Percentiles rank a stretch among this genome's conserved stretches.
phyloP scores from a whole-genome alignment of 92 coral and sea anemone genomes.

The Ricordea florida region DNA sequence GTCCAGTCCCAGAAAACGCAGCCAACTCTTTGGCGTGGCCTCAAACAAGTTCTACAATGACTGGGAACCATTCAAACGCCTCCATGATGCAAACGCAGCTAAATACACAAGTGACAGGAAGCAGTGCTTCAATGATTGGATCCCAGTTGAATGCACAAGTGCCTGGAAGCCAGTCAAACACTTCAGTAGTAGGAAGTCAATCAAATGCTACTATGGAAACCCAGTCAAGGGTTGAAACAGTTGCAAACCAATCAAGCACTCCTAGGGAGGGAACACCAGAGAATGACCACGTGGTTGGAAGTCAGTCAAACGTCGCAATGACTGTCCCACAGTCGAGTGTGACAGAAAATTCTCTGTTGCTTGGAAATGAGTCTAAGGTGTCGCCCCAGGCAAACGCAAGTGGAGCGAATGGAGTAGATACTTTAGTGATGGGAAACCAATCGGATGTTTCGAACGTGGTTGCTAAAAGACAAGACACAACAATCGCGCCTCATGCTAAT shows the following conservation, averaged over 20 bases:
- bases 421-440: no score
- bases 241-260: neutral
- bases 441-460: no score
- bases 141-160: no score
- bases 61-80: constrained; percentile 7
- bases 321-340: neutral
- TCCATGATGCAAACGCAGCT: neutral
- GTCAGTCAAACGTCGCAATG: neutral
- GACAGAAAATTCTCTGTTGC: no score
- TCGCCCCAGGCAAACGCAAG: no score
- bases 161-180: no score
- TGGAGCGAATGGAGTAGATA: no score
- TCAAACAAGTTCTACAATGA: neutral
- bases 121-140: neutral
- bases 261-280: neutral
- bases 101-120: neutral
- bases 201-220: neutral
- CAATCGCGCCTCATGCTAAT: no score
- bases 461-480: no score
- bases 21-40: no score
- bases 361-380: no score
- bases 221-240: neutral
- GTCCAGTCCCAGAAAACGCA: no score
- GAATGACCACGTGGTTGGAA: neutral
- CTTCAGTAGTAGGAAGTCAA: neutral